Evolutionary conservation across 2,113 vertebrate species (phyloP).

Genomic region (Megalops atlanticus): DNA sequence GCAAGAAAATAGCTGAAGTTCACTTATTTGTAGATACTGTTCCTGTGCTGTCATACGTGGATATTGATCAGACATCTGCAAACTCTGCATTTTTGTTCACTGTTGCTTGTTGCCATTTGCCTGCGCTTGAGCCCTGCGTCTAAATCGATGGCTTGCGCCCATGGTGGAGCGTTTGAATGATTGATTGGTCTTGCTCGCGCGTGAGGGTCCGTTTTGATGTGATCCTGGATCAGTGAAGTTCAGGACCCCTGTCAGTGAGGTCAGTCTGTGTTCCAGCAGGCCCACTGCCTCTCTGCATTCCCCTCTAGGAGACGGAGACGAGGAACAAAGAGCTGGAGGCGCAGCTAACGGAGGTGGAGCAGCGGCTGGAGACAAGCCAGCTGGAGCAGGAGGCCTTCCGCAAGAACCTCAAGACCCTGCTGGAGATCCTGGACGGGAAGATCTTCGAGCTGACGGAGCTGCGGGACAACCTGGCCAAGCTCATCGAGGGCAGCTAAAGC

Average conservation of each 20-base stretch:
- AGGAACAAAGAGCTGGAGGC: conserved; percentile 91
- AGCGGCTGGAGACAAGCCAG: conserved; percentile 94
- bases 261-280: neutral
- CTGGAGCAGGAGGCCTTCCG: conserved; percentile 94
- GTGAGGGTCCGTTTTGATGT: too few relatives aligned
- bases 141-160: too few relatives aligned
- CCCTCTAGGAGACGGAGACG: conserved; percentile 89
- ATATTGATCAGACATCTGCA: too few relatives aligned
- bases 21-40: too few relatives aligned
- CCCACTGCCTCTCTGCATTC: conserved; percentile 53
- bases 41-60: too few relatives aligned
- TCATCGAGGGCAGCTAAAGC: conserved; percentile 94
- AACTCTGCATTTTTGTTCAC: too few relatives aligned
- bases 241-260: neutral
- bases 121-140: too few relatives aligned
- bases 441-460: conserved; percentile 98
- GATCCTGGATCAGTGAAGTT: neutral
- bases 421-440: conserved; percentile 97
- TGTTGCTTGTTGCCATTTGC: too few relatives aligned
- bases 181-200: too few relatives aligned
- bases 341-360: conserved; percentile 89
- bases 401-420: conserved; percentile 95
- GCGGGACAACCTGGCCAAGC: conserved; percentile 92
- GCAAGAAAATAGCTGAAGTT: too few relatives aligned
- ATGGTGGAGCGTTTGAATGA: too few relatives aligned